phyloP scores from a whole-genome alignment of 2,797 vertebrate species.

The Toxotes lorentzi region DNA sequence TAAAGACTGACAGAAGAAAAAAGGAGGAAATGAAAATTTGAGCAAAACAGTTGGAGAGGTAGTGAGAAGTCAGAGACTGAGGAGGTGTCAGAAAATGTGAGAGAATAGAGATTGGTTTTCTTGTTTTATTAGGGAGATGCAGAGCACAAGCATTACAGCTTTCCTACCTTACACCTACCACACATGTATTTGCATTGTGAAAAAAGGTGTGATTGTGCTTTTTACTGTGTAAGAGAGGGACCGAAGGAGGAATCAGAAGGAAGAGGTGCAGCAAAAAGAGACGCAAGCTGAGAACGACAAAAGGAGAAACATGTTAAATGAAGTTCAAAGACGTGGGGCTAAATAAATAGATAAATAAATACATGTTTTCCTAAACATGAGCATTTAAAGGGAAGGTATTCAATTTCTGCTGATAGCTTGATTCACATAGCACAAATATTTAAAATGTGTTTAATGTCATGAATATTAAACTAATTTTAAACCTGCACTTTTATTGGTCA shows the following conservation, averaged over 20 bases:
- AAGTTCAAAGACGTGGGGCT: conserved; percentile 20
- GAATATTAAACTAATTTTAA: too few species aligned
- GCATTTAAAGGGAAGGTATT: conserved; percentile 23
- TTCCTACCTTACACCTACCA: conserved; percentile 25
- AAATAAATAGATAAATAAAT: too few species aligned
- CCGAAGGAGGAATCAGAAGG: conserved; percentile 1
- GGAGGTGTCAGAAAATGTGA: conserved; percentile 20
- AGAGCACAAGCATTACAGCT: conserved; percentile 20
- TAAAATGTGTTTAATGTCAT: too few species aligned
- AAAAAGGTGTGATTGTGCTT: conserved; percentile 18
- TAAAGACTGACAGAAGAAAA: conserved; percentile 21
- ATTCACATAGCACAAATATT: background rate
- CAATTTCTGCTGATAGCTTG: background rate
- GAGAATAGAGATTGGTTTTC: conserved; percentile 32
- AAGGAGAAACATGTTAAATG: conserved; percentile 7
- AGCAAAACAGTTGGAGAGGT: conserved; percentile 1
- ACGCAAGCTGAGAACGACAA: conserved; percentile 1
- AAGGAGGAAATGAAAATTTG: background rate
- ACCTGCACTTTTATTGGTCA: background rate
- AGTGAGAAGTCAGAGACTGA: conserved; percentile 33
- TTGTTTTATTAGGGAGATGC: conserved; percentile 35
- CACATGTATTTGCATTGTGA: conserved; percentile 37
- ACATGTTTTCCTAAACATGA: background rate
- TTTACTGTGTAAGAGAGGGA: background rate
- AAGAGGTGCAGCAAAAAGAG: conserved; percentile 12